Evolutionary conservation across 2,888 invertebrate species (phyloP).

Genomic region (Amphipyra tragopoginis): DNA sequence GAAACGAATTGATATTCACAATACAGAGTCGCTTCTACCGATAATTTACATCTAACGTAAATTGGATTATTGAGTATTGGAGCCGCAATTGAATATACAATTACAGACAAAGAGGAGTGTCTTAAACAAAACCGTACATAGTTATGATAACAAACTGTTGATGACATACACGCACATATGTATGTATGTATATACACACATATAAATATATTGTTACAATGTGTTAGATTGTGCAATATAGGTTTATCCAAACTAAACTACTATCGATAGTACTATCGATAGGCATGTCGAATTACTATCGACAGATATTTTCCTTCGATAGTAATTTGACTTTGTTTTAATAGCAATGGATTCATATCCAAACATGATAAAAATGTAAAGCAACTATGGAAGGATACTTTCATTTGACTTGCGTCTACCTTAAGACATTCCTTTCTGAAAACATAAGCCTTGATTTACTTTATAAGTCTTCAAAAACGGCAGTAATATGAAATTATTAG

Average conservation of each 20-base stretch:
- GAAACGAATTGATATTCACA: slow-evolving; percentile 26
- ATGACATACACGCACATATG: too few relatives aligned
- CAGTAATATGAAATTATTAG: slow-evolving; percentile 45
- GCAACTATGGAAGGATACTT: neutral
- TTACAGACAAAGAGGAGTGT: slow-evolving; percentile 14
- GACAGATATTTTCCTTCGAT: too few relatives aligned
- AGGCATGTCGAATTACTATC: too few relatives aligned
- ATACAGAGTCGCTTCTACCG: slow-evolving; percentile 15
- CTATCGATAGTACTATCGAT: too few relatives aligned
- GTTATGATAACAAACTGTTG: neutral
- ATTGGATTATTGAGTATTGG: slow-evolving; percentile 34
- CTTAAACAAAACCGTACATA: neutral
- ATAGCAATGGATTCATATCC: neutral
- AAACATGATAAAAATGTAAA: neutral
- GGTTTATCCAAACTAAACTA: too few relatives aligned
- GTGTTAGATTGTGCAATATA: neutral
- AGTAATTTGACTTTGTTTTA: neutral
- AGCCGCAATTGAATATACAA: slow-evolving; percentile 34
- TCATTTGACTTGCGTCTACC: neutral
- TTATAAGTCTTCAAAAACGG: slow-evolving; percentile 19
- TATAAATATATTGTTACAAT: too few relatives aligned
- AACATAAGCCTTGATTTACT: slow-evolving; percentile 26
- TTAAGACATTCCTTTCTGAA: neutral
- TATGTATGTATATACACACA: neutral
- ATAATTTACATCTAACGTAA: slow-evolving; percentile 44